Conservation (phyloP, 2,888 invertebrate genomes). For the Homarus gammarus region DNA sequence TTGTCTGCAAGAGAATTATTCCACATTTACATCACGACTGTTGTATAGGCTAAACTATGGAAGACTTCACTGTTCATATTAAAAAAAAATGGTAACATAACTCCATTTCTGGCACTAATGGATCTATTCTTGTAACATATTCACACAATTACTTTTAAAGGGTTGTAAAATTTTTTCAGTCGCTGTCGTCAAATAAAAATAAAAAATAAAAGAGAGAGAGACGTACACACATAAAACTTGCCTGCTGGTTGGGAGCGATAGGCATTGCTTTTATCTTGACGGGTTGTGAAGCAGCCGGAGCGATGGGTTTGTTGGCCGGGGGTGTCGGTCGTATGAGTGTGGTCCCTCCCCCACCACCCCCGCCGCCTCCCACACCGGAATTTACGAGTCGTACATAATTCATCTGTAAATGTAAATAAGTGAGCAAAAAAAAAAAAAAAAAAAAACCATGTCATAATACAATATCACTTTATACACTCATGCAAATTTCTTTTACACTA, state of each 20-base stretch:
- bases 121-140: too few relatives aligned
- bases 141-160: too few relatives aligned
- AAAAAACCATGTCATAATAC: too few relatives aligned
- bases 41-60: too few relatives aligned
- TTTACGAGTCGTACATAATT: constrained; percentile 65
- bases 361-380: constrained; percentile 45
- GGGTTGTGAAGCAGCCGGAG: constrained; percentile 65
- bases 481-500: too few relatives aligned
- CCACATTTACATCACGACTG: too few relatives aligned
- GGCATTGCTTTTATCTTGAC: constrained; percentile 71
- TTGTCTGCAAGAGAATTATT: constrained; percentile 25
- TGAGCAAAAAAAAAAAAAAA: background rate
- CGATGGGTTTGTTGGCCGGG: constrained; percentile 66
- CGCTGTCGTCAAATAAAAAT: too few relatives aligned
- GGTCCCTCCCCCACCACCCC: constrained; percentile 52
- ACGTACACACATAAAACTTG: constrained; percentile 38
- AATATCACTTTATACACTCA: too few relatives aligned
- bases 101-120: background rate
- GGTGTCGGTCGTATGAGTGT: constrained; percentile 30
- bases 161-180: too few relatives aligned
- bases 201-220: too few relatives aligned
- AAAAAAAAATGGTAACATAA: background rate
- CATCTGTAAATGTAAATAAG: constrained; percentile 53
- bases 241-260: constrained; percentile 68
- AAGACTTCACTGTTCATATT: too few relatives aligned